phyloP scores from a whole-genome alignment of 2,113 vertebrate genomes.

The Cololabis saira region DNA sequence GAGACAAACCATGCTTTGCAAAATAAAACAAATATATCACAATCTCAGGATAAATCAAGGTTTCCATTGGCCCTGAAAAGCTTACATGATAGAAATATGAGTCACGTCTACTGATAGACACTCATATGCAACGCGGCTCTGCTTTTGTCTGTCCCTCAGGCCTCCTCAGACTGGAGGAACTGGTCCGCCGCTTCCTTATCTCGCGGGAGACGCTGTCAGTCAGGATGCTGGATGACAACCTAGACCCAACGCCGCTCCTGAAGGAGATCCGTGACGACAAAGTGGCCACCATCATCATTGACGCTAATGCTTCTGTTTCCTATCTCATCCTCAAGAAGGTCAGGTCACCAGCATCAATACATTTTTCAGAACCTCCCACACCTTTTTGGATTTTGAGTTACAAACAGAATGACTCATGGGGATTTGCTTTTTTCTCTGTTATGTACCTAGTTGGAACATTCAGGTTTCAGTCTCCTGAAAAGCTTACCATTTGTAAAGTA shows the following conservation, averaged over 20 bases:
- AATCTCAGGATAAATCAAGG: conserved; percentile 19
- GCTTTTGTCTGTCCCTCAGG: conserved; percentile 75
- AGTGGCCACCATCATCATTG: conserved; percentile 93
- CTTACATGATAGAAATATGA: conserved; percentile 37
- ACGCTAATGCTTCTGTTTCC: conserved; percentile 91
- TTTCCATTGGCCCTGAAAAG: conserved; percentile 23
- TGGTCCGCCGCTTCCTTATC: conserved; percentile 92
- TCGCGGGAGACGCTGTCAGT: conserved; percentile 92
- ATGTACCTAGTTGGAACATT: conserved; percentile 11
- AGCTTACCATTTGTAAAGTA: not conserved
- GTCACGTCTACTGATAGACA: conserved; percentile 43
- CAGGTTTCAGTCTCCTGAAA: not conserved
- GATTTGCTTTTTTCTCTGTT: conserved; percentile 11
- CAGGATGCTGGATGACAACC: conserved; percentile 91
- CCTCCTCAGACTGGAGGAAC: conserved; percentile 90
- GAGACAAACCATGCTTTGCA: conserved; percentile 25
- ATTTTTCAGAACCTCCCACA: conserved; percentile 14
- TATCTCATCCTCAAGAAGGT: conserved; percentile 93
- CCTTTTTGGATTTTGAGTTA: conserved; percentile 9
- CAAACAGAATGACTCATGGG: conserved; percentile 1
- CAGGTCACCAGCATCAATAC: conserved; percentile 29
- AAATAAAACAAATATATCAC: conserved; percentile 25
- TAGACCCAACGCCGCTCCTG: conserved; percentile 90
- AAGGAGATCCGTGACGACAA: conserved; percentile 97
- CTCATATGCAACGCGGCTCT: conserved; percentile 43